Evolutionary conservation across 2,113 vertebrate species (phyloP).

Genomic region (Ameiurus melas): DNA sequence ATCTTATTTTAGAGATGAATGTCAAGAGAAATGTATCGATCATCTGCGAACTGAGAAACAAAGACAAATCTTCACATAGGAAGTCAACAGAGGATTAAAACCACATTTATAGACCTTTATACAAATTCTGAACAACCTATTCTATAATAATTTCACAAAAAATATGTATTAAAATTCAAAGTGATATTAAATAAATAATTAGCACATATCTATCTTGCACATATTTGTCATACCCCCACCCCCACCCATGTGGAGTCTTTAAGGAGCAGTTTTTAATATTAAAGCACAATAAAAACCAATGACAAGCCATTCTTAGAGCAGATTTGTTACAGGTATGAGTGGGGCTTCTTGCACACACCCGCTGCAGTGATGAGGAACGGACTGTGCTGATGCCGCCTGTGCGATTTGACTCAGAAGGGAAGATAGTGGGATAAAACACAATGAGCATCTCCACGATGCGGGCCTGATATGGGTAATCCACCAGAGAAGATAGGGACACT

Average conservation of each 20-base stretch:
- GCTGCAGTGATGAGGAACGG: conserved; percentile 52
- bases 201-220: too few relatives aligned
- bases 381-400: conserved; percentile 32
- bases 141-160: too few relatives aligned
- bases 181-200: too few relatives aligned
- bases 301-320: neutral
- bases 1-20: neutral
- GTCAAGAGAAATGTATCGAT: neutral
- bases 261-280: neutral
- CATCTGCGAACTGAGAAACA: too few relatives aligned
- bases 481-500: conserved; percentile 90
- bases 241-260: neutral
- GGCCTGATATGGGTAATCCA: conserved; percentile 96
- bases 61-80: too few relatives aligned
- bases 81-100: neutral
- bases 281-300: neutral
- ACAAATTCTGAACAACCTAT: neutral
- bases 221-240: too few relatives aligned
- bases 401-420: conserved; percentile 62
- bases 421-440: conserved; percentile 83
- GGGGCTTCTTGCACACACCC: conserved; percentile 49
- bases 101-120: neutral
- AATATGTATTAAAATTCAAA: too few relatives aligned
- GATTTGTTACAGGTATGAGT: neutral
- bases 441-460: conserved; percentile 89